A percentile compares a stretch with the other conserved stretches of the same genome.
Conservation (phyloP, 1,140 invertebrate genomes). For the Popillia japonica region DNA sequence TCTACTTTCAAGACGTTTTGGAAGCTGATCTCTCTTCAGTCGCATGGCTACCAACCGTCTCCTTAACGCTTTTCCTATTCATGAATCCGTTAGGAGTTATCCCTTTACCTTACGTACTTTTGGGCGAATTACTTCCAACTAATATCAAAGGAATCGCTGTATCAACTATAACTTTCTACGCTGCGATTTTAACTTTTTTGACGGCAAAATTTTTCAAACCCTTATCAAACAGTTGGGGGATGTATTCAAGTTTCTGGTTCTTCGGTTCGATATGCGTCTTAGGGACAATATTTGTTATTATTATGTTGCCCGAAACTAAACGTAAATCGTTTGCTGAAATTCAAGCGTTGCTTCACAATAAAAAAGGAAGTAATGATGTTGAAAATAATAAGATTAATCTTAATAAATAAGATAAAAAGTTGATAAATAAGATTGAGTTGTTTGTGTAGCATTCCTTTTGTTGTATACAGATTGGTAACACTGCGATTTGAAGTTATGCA, state of each 20-base stretch:
- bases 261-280: conserved; percentile 64
- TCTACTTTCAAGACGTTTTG: conserved; percentile 63
- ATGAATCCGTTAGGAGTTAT: conserved; percentile 73
- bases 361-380: background rate
- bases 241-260: conserved; percentile 66
- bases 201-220: conserved; percentile 74
- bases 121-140: conserved; percentile 76
- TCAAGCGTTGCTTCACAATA: background rate
- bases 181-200: conserved; percentile 74
- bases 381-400: background rate
- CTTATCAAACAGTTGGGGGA: conserved; percentile 64
- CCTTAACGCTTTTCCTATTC: conserved; percentile 72
- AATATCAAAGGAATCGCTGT: conserved; percentile 73
- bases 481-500: too few relatives aligned
- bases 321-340: conserved; percentile 50
- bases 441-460: too few relatives aligned
- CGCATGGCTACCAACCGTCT: conserved; percentile 69
- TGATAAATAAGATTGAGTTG: background rate
- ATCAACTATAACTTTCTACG: conserved; percentile 71
- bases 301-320: conserved; percentile 82
- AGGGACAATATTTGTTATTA: conserved; percentile 67
- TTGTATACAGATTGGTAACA: too few relatives aligned
- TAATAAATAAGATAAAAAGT: background rate
- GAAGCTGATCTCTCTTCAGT: conserved; percentile 56
- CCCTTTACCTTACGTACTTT: conserved; percentile 74